A percentile compares a stretch with the other conserved stretches of the same genome.
Conservation (phyloP, 2,888 invertebrate species). For the Caenorhabditis macrosperma region DNA sequence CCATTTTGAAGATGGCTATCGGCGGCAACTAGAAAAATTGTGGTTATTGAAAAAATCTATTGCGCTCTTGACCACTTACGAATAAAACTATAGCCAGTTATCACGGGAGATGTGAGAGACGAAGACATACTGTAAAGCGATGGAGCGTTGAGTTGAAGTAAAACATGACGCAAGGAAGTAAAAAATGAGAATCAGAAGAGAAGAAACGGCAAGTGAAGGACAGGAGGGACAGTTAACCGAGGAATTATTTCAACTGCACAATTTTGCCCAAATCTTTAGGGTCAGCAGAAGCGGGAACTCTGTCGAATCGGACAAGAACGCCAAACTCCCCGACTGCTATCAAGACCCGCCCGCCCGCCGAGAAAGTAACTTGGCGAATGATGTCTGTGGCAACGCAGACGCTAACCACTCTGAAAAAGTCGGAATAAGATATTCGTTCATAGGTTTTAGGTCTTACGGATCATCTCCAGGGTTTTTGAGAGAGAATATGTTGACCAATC, state of each 20-base stretch:
- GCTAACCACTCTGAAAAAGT: not conserved
- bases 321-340: conserved; percentile 51
- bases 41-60: too few relatives aligned
- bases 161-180: not conserved
- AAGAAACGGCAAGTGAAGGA: not conserved
- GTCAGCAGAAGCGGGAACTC: not conserved
- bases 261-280: not conserved
- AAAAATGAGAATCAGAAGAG: not conserved
- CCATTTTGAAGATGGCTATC: conserved; percentile 22
- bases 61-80: conserved; percentile 16
- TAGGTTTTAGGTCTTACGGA: not conserved
- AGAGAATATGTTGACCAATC: conserved; percentile 58
- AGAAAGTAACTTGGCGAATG: conserved; percentile 65
- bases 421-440: not conserved
- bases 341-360: conserved; percentile 56
- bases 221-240: not conserved
- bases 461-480: not conserved
- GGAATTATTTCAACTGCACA: not conserved
- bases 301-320: conserved; percentile 41
- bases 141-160: not conserved
- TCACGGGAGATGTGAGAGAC: not conserved
- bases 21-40: conserved; percentile 23
- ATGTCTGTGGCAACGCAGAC: not conserved
- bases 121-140: conserved; percentile 3
- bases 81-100: conserved; percentile 33